Evolutionary conservation across 2,888 invertebrate species (phyloP).

Genomic region (Drosophila rellima): DNA sequence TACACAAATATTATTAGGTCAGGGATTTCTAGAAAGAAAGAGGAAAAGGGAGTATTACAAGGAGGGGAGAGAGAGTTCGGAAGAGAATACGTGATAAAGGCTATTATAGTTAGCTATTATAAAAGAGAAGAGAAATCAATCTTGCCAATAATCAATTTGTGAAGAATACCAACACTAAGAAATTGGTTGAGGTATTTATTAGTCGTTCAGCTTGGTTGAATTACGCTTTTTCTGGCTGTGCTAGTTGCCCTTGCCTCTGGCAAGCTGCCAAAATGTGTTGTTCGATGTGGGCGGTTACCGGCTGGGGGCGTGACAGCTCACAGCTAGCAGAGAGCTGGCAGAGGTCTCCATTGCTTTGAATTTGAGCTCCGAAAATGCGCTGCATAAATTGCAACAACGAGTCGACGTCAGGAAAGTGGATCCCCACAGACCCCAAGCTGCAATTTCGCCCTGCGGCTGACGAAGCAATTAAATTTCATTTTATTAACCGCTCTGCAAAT

Average conservation of each 20-base stretch:
- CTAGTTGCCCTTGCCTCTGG: slow-evolving; percentile 47
- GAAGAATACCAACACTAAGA: too few relatives aligned
- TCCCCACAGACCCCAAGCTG: slow-evolving; percentile 32
- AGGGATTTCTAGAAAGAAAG: too few relatives aligned
- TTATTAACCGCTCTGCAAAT: slow-evolving; percentile 64
- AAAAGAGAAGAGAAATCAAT: too few relatives aligned
- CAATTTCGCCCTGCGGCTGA: slow-evolving; percentile 67
- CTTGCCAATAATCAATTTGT: too few relatives aligned
- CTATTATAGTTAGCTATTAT: too few relatives aligned
- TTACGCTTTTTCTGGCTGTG: slow-evolving; percentile 21
- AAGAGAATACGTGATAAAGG: too few relatives aligned
- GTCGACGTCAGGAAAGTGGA: slow-evolving; percentile 2
- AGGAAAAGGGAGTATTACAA: too few relatives aligned
- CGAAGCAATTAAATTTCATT: slow-evolving; percentile 75
- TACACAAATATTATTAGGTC: too few relatives aligned
- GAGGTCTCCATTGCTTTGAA: slow-evolving; percentile 45
- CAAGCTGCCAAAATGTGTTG: slow-evolving; percentile 73
- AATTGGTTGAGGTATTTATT: slow-evolving; percentile 29
- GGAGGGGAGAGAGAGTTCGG: too few relatives aligned
- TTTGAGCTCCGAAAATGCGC: slow-evolving; percentile 24
- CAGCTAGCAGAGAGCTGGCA: slow-evolving; percentile 2
- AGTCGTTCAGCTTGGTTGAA: slow-evolving; percentile 27
- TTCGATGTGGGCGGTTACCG: slow-evolving; percentile 47
- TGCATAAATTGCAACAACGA: slow-evolving; percentile 57
- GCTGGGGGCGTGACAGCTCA: slow-evolving; percentile 30